Conservation (phyloP, 2,888 invertebrate species). For the Nomada hirtipes region DNA sequence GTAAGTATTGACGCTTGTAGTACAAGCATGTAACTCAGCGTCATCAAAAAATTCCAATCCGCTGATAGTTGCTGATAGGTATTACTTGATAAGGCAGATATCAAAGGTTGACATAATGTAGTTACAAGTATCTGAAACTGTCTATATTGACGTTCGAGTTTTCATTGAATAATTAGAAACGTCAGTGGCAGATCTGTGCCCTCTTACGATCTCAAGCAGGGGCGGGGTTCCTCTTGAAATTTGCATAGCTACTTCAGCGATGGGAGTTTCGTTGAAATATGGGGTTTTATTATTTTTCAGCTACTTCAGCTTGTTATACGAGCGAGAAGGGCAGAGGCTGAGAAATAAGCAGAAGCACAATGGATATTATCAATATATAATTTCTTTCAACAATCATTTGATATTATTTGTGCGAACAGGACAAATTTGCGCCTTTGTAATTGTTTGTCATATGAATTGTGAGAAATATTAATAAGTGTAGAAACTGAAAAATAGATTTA, state of each 20-base stretch:
- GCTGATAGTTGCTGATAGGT: neutral
- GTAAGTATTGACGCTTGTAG: no score
- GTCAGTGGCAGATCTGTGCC: conserved; percentile 75
- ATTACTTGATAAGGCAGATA: neutral
- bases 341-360: conserved; percentile 52
- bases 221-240: conserved; percentile 76
- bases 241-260: conserved; percentile 78
- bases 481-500: no score
- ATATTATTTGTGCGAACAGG: no score
- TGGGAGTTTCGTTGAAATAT: conserved; percentile 77
- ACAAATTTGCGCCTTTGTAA: no score
- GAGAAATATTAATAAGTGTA: no score
- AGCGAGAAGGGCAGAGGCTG: conserved; percentile 54
- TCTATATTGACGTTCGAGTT: conserved; percentile 68
- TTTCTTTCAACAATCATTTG: neutral
- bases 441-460: no score
- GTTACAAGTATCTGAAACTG: conserved; percentile 49
- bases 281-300: conserved; percentile 79
- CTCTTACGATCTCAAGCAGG: conserved; percentile 71
- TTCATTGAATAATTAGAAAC: conserved; percentile 81
- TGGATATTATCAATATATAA: conserved; percentile 12
- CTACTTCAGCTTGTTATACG: conserved; percentile 74
- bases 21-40: no score
- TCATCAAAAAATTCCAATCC: neutral
- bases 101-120: conserved; percentile 47